phyloP scores from a whole-genome alignment of 2,113 vertebrate genomes.

The Siniperca knerii region DNA sequence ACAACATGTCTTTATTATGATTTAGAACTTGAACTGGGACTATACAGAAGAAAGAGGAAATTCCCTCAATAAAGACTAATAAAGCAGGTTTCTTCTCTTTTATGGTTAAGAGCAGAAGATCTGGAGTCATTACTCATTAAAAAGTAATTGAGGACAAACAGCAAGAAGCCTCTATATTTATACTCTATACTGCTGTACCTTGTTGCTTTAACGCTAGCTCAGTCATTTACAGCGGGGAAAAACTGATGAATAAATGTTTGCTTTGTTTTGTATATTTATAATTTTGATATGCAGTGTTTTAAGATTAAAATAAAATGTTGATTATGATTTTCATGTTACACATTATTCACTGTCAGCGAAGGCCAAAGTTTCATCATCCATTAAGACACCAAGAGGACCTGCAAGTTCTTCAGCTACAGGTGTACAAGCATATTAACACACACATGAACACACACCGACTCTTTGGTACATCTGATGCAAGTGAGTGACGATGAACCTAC shows the following conservation, averaged over 20 bases:
- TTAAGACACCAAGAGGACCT: neutral
- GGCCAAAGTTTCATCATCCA: neutral
- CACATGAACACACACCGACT: neutral
- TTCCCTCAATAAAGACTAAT: neutral
- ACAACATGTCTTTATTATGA: neutral
- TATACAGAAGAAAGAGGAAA: neutral
- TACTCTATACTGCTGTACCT: neutral
- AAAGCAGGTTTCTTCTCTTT: neutral
- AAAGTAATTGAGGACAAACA: neutral
- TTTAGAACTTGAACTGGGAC: neutral
- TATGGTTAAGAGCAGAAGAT: neutral
- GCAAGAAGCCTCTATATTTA: neutral
- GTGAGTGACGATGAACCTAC: neutral
- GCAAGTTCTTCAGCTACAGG: neutral
- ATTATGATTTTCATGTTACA: neutral
- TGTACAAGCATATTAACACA: neutral
- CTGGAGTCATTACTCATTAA: neutral
- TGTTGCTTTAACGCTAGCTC: too few relatives aligned
- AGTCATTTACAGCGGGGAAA: neutral
- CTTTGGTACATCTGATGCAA: neutral
- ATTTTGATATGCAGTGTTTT: neutral
- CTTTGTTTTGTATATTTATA: slow-evolving; percentile 26
- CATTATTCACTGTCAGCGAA: neutral
- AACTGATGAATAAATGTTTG: neutral
- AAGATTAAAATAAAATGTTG: slow-evolving; percentile 16